These are phyloP conservation scores for Scopus umbretta DNA, from an alignment of 2,113 vertebrate genomes.

Conservation along the genomic window DNA sequence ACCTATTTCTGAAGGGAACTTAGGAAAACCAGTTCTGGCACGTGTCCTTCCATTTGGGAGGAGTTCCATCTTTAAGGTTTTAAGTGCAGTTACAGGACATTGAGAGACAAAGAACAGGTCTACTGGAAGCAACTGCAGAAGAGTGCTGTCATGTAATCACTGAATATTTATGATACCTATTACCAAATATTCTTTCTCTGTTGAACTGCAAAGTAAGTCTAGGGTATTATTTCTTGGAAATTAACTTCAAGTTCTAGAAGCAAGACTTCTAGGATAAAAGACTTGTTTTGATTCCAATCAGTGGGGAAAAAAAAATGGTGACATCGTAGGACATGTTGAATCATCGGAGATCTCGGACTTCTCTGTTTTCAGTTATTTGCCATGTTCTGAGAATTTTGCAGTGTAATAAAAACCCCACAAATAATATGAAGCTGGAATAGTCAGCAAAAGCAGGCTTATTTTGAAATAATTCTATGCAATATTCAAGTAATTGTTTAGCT, in stretches of 20 bases:
- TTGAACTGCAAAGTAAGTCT: not conserved
- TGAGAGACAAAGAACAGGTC: not conserved
- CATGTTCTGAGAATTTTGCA: not conserved
- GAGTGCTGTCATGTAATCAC: not conserved
- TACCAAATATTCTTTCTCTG: not conserved
- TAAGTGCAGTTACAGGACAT: not conserved
- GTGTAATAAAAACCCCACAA: not conserved
- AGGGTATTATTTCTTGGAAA: not conserved
- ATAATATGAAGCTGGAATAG: not conserved
- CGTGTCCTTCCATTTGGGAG: not conserved
- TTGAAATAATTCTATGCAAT: not conserved
- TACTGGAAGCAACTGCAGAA: not conserved
- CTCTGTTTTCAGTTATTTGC: not conserved
- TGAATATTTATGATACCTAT: not conserved
- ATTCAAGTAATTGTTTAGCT: not conserved
- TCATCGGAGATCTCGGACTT: not conserved
- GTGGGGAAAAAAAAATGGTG: not conserved
- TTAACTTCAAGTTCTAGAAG: not conserved
- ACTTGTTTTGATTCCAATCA: not conserved
- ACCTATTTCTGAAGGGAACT: not conserved
- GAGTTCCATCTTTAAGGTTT: not conserved
- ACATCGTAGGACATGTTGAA: not conserved
- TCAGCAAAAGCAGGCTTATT: not conserved
- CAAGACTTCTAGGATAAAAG: not conserved
- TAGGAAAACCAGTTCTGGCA: not conserved